phyloP scores from a whole-genome alignment of 2,888 invertebrate genomes.

The Polylopha cassiicola region DNA sequence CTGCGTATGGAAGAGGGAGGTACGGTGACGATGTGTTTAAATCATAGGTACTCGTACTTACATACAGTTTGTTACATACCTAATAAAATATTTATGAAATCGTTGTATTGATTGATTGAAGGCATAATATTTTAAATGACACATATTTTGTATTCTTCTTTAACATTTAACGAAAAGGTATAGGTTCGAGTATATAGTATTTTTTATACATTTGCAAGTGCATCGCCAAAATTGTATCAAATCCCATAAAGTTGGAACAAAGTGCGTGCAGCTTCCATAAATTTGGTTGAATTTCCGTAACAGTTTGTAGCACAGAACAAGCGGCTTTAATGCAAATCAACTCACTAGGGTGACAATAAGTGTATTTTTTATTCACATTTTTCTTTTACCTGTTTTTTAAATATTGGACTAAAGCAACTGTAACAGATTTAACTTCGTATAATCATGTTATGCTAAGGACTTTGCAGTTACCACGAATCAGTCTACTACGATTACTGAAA shows the following conservation, averaged over 20 bases:
- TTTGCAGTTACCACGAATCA: too few species aligned
- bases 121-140: too few species aligned
- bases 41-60: too few species aligned
- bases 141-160: neutral
- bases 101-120: too few species aligned
- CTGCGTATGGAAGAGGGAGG: too few species aligned
- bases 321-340: slow-evolving; percentile 40
- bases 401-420: neutral
- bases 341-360: slow-evolving; percentile 26
- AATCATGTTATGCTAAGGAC: too few species aligned
- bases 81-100: too few species aligned
- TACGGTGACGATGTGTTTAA: too few species aligned
- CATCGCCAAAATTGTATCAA: slow-evolving; percentile 32
- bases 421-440: too few species aligned
- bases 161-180: neutral
- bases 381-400: neutral
- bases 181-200: neutral
- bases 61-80: too few species aligned
- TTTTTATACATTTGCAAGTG: neutral
- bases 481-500: too few species aligned
- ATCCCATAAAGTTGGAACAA: slow-evolving; percentile 33
- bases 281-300: slow-evolving; percentile 32
- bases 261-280: slow-evolving; percentile 39
- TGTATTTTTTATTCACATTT: slow-evolving; percentile 1
- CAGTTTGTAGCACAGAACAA: slow-evolving; percentile 31